Evolutionary conservation across 2,888 invertebrate species (phyloP).

Genomic region (Caenorhabditis macrosperma): DNA sequence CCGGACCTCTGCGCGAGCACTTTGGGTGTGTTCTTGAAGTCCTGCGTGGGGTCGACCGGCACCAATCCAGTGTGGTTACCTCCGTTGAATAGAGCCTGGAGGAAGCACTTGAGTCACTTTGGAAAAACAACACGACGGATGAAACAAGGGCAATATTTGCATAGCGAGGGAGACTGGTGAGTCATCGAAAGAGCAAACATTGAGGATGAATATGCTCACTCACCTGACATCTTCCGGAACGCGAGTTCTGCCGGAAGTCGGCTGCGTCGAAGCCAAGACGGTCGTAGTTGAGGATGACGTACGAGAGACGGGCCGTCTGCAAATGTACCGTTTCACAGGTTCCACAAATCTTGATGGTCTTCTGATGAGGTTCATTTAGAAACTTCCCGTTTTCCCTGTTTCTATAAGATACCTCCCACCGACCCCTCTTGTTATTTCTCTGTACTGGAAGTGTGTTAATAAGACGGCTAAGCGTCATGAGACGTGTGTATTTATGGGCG

Average conservation of each 20-base stretch:
- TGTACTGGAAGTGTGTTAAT: slow-evolving; percentile 49
- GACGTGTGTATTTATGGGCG: slow-evolving; percentile 54
- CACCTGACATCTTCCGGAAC: slow-evolving; percentile 78
- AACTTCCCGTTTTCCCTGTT: no score
- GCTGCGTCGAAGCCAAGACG: slow-evolving; percentile 91
- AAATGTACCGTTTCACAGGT: no score
- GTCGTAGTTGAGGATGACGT: slow-evolving; percentile 94
- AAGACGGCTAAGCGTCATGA: slow-evolving; percentile 50
- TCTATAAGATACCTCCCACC: not conserved
- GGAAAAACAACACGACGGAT: no score
- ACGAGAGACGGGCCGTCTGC: slow-evolving; percentile 94
- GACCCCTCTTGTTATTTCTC: not conserved
- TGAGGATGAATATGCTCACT: no score
- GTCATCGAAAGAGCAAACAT: no score
- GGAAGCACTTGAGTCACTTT: no score
- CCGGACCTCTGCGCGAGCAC: slow-evolving; percentile 78
- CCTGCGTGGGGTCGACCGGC: slow-evolving; percentile 77
- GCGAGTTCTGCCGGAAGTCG: slow-evolving; percentile 77
- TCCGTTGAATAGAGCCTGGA: slow-evolving; percentile 80
- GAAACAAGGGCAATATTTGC: no score
- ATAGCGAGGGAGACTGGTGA: no score
- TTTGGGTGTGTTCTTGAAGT: slow-evolving; percentile 78
- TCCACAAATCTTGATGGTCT: no score
- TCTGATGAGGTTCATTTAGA: no score
- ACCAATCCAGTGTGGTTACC: slow-evolving; percentile 80